Percentiles rank a stretch among this genome's conserved stretches.
These are phyloP conservation scores for Clistopyga incitator DNA, from an alignment of 2,888 invertebrate species.

Conservation along the genomic window DNA sequence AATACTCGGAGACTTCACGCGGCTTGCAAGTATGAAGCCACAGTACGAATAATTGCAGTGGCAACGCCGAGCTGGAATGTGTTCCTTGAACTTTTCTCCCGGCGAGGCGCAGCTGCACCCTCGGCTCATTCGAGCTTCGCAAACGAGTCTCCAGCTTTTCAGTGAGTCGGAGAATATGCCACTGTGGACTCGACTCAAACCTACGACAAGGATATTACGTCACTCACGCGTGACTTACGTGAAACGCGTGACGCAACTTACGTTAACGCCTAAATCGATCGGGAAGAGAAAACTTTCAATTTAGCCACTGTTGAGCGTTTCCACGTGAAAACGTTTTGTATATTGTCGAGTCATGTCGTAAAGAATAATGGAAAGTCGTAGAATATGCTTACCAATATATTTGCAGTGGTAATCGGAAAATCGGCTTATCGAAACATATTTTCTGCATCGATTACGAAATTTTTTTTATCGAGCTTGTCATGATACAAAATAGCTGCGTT, in stretches of 20 bases:
- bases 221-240: conserved; percentile 70
- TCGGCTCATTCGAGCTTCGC: background rate
- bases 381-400: background rate
- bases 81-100: conserved; percentile 52
- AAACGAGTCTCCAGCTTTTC: conserved; percentile 31
- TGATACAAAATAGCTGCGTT: no score
- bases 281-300: conserved; percentile 37
- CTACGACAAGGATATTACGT: conserved; percentile 71
- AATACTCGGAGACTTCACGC: conserved; percentile 39
- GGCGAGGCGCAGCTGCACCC: conserved; percentile 14
- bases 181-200: conserved; percentile 33
- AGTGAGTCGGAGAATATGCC: background rate
- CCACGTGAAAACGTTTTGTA: conserved; percentile 13
- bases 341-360: background rate
- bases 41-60: conserved; percentile 16
- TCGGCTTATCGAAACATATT: background rate
- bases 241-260: conserved; percentile 72
- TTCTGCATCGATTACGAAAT: background rate
- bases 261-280: conserved; percentile 58
- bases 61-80: conserved; percentile 38
- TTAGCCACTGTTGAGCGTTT: conserved; percentile 22
- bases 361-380: background rate
- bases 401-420: background rate
- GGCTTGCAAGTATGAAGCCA: background rate
- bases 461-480: background rate